These are phyloP conservation scores for Sceloporus undulatus DNA, from an alignment of 2,113 vertebrate species.

Conservation along the genomic window DNA sequence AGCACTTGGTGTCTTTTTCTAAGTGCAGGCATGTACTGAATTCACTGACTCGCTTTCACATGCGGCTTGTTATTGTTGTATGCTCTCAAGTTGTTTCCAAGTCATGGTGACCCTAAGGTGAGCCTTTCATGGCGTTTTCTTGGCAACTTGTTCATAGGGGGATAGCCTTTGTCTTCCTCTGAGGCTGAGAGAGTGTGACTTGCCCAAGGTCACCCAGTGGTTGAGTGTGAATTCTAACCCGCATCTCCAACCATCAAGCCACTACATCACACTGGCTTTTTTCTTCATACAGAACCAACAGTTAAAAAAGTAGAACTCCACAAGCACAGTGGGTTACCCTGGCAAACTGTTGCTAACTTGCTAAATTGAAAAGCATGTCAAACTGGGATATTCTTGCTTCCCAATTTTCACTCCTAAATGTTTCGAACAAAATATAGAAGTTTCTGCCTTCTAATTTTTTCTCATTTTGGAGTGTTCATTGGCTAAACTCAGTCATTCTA, in stretches of 20 bases:
- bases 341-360: background rate
- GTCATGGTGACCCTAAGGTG: no score
- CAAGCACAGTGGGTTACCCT: background rate
- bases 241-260: no score
- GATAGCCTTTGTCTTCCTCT: no score
- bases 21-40: background rate
- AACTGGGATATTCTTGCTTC: background rate
- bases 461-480: background rate
- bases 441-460: background rate
- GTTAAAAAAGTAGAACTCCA: background rate
- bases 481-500: no score
- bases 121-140: no score
- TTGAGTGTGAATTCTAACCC: no score
- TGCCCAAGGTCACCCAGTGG: no score
- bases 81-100: no score
- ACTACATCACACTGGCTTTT: no score
- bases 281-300: background rate
- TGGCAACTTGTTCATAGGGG: no score
- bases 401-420: background rate
- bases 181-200: no score
- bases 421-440: background rate
- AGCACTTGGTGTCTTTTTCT: background rate
- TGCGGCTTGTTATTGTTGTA: background rate
- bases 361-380: background rate
- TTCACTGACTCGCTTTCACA: background rate